Conservation (phyloP, 2,797 vertebrate species). For the Moxostoma hubbsi region DNA sequence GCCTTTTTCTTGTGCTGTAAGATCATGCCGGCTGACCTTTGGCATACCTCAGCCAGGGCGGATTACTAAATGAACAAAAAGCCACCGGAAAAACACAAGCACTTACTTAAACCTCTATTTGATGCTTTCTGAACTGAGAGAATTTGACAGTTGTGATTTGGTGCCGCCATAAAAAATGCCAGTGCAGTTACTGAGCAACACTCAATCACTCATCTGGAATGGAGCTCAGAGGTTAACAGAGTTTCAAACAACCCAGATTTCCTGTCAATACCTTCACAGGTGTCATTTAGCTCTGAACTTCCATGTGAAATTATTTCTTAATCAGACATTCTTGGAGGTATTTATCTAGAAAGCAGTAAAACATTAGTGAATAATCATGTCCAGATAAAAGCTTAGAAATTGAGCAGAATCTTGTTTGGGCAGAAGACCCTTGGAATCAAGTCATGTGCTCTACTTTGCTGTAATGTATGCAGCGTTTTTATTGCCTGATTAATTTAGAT, state of each 20-base stretch:
- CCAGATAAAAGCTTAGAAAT: constrained; percentile 16
- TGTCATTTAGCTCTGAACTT: constrained; percentile 19
- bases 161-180: not conserved
- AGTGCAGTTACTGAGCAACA: not conserved
- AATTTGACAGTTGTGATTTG: constrained; percentile 47
- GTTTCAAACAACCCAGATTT: constrained; percentile 11
- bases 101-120: constrained; percentile 41
- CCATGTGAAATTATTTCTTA: constrained; percentile 4
- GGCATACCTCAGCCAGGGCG: constrained; percentile 51
- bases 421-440: not conserved
- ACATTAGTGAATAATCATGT: constrained; percentile 10
- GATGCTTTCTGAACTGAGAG: constrained; percentile 39
- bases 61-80: constrained; percentile 63
- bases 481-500: constrained; percentile 35
- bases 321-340: constrained; percentile 18
- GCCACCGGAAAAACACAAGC: constrained; percentile 18
- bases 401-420: constrained; percentile 5
- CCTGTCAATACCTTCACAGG: not conserved
- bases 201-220: not conserved
- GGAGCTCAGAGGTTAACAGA: not conserved
- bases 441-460: constrained; percentile 19
- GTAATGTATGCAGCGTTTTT: constrained; percentile 40
- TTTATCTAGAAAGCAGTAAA: constrained; percentile 15
- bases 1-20: constrained; percentile 61
- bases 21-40: constrained; percentile 64